Evolutionary conservation across 2,797 vertebrate genomes (phyloP).

Genomic region (Alfaro cultratus): DNA sequence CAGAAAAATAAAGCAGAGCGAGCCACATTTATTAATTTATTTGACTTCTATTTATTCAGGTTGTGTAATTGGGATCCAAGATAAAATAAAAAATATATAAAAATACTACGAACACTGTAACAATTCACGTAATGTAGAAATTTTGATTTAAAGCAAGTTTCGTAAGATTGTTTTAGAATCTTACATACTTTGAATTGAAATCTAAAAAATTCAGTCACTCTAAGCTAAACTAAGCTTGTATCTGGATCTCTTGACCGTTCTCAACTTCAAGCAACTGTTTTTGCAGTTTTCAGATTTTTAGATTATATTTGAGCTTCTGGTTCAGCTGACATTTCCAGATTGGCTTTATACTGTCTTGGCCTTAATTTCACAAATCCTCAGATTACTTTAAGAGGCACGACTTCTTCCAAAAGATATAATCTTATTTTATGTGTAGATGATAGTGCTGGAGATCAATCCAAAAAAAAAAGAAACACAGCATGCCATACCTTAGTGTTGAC

Average conservation of each 20-base stretch:
- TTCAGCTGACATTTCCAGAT: background rate
- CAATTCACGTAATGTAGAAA: no score
- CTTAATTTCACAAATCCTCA: background rate
- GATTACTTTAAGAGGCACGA: background rate
- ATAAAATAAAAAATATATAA: background rate
- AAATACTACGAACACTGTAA: background rate
- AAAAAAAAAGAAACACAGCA: background rate
- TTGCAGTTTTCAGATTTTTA: background rate
- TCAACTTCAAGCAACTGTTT: background rate
- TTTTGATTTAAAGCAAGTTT: no score
- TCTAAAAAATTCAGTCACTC: background rate
- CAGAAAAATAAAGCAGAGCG: background rate
- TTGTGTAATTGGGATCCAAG: background rate
- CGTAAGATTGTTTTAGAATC: no score
- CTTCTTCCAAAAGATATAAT: conserved; percentile 2
- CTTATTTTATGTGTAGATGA: background rate
- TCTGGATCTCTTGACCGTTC: background rate
- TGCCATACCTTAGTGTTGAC: background rate
- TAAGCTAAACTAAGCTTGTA: background rate
- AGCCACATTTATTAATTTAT: background rate
- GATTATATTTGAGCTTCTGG: background rate
- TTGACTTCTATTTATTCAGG: no score
- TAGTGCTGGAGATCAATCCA: background rate
- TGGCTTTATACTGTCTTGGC: background rate
- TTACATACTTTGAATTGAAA: no score